Base-by-base conservation (phyloP, 2,888 invertebrate genomes). In the Caenorhabditis afra region DNA sequence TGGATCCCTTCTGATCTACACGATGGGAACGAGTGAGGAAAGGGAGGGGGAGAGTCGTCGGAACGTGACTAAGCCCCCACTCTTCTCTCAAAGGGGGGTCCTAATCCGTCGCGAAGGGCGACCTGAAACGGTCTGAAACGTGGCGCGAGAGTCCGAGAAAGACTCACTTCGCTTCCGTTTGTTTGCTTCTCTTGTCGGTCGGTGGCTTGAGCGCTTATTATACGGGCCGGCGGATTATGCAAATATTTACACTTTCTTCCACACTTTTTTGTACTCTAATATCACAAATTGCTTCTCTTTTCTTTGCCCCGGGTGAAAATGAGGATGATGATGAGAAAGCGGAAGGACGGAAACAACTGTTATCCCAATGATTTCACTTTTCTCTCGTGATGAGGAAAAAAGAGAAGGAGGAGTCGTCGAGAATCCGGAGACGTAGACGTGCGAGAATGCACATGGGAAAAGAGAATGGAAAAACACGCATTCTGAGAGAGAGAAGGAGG, bases 211-310 rank as follows among this genome's bases (percentile, higher is more conserved):
- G 45, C 66, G 65, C 52, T 55, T 65, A 65, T 65, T 53, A 45
- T 55, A 44, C 53, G 29, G 65, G n/a, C n/a, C n/a, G n/a, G n/a
- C n/a, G n/a, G 65, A 65, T 57, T 68, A 59, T 68, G 68, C 58
- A 49, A 68, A 68, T 68, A 68, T 68, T 68, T 68, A 57, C 66
- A 23, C 53, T 45, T 37, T 41, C 44, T 55, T 44, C 45, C 20
- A 29, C 58, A 58, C 47, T 59, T 59, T 41, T 55, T 45, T 37
- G 20, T 61, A 61, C 52, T n/a, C n/a, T 49, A 52, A 64, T 64
- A 52, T 64, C 64, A 52, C 52, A 50, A 52, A 52, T 64, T 52
- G 50, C 41, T 10, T 52, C n/a, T 39, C 62, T 29, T n/a, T n/a
- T n/a, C n/a, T n/a, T n/a, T n/a, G n/a, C n/a, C n/a, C n/a, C n/a